Conservation (phyloP, 2,888 invertebrate genomes). For the Mesoligia furuncula region DNA sequence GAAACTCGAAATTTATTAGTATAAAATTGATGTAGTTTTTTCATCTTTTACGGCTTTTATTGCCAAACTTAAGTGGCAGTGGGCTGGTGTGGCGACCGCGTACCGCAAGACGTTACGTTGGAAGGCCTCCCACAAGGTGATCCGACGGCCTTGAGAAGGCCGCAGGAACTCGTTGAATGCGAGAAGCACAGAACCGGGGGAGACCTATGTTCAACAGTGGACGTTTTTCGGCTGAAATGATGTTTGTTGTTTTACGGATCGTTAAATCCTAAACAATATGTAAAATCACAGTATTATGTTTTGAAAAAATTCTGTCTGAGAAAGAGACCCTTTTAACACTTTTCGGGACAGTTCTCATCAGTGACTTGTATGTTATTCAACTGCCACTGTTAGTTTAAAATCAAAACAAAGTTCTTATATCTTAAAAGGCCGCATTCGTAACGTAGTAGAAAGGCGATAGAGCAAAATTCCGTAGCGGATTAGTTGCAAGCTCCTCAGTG, state of each 20-base stretch:
- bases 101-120: too few relatives aligned
- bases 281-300: not conserved
- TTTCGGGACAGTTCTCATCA: not conserved
- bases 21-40: not conserved
- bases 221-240: too few relatives aligned
- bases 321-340: not conserved
- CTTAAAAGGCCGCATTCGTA: not conserved
- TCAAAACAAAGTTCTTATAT: not conserved
- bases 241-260: not conserved
- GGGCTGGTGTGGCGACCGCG: too few relatives aligned
- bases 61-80: too few relatives aligned
- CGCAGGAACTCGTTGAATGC: too few relatives aligned
- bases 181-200: too few relatives aligned
- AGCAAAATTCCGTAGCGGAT: not conserved
- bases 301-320: not conserved
- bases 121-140: too few relatives aligned
- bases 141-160: too few relatives aligned
- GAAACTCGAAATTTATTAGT: not conserved
- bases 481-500: constrained; percentile 2
- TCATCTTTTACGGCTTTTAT: too few relatives aligned
- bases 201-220: too few relatives aligned
- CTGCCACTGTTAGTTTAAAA: not conserved
- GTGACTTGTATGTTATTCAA: too few relatives aligned
- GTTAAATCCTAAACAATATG: not conserved
- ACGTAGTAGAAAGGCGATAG: not conserved